Percentiles rank a stretch among this genome's conserved stretches.
phyloP scores from a whole-genome alignment of 2,113 vertebrate genomes.

The Spizaetus ornatus region DNA sequence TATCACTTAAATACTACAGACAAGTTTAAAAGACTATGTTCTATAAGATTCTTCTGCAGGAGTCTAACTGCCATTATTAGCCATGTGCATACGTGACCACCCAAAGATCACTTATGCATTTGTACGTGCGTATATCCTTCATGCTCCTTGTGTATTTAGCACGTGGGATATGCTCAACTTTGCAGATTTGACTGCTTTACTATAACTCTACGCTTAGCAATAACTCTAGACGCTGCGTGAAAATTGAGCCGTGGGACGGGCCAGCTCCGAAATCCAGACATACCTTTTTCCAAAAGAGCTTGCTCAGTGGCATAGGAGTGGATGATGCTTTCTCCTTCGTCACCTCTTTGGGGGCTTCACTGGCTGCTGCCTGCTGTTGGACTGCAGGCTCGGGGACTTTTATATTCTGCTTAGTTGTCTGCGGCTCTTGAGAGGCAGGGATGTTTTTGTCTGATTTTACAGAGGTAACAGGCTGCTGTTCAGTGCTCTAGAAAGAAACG shows the following conservation, averaged over 20 bases:
- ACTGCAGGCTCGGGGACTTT: not conserved
- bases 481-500: slow-evolving; percentile 16
- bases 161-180: not conserved
- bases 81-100: fast-evolving
- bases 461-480: slow-evolving; percentile 42
- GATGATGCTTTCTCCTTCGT: slow-evolving; percentile 62
- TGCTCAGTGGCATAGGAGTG: slow-evolving; percentile 65
- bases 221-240: fast-evolving
- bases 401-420: slow-evolving; percentile 13
- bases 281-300: slow-evolving; percentile 81
- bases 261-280: not conserved
- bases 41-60: not conserved
- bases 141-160: not conserved
- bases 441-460: slow-evolving; percentile 54
- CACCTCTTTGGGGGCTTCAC: slow-evolving; percentile 20
- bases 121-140: fast-evolving
- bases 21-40: not conserved
- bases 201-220: fast-evolving
- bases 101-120: fast-evolving
- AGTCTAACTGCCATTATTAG: not conserved
- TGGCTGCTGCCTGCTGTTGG: not conserved
- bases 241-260: not conserved
- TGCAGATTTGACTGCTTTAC: not conserved
- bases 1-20: not conserved
- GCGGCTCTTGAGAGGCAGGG: slow-evolving; percentile 23